Evolutionary conservation across 2,113 vertebrate genomes (phyloP).

Genomic region (Calidris pugnax): DNA sequence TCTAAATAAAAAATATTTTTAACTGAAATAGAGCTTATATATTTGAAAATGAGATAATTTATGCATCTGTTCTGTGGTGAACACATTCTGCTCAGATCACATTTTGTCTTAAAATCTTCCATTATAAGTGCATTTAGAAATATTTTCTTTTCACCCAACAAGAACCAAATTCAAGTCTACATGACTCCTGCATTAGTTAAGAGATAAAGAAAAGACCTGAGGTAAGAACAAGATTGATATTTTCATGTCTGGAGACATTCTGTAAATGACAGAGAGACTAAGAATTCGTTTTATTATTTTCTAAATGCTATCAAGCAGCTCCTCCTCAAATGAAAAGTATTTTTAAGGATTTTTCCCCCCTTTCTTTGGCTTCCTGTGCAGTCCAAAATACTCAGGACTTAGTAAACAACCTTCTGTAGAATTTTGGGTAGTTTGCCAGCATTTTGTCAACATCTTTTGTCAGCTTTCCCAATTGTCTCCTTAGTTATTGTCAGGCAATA

Average conservation of each 20-base stretch:
- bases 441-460: background rate
- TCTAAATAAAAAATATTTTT: background rate
- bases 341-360: rapidly evolving
- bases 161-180: background rate
- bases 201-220: background rate
- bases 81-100: background rate
- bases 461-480: background rate
- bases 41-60: background rate
- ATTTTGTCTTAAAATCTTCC: background rate
- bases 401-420: background rate
- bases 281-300: background rate
- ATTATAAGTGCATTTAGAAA: background rate
- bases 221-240: background rate
- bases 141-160: background rate
- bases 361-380: background rate
- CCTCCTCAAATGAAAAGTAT: background rate
- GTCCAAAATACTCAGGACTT: background rate
- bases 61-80: background rate
- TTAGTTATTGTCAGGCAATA: background rate
- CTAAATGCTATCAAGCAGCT: background rate
- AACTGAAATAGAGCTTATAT: background rate
- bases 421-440: background rate
- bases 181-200: background rate
- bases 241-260: background rate
- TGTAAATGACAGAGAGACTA: background rate